Evolutionary conservation across 2,888 invertebrate species (phyloP).

Genomic region (Malachius bipustulatus): DNA sequence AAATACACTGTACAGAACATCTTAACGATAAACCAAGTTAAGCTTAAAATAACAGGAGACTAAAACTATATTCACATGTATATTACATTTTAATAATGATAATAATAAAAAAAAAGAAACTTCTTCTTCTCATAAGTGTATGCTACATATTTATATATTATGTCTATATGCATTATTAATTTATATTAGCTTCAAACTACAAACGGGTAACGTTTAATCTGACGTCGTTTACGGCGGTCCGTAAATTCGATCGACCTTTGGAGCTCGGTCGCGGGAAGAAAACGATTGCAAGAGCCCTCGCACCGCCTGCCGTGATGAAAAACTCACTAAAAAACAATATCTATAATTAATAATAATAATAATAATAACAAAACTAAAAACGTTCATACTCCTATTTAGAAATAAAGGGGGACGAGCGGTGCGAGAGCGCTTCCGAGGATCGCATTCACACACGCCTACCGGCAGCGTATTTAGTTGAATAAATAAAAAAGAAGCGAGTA

Average conservation of each 20-base stretch:
- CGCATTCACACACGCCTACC: no score
- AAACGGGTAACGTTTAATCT: conserved; percentile 36
- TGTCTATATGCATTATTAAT: conserved; percentile 30
- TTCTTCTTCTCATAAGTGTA: conserved; percentile 21
- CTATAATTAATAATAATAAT: background rate
- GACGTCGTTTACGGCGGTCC: conserved; percentile 26
- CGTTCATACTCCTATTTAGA: no score
- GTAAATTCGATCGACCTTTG: conserved; percentile 23
- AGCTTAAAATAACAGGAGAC: conserved; percentile 34
- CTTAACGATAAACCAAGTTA: conserved; percentile 32
- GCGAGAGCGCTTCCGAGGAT: no score
- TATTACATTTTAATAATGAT: conserved; percentile 37
- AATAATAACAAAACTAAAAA: background rate
- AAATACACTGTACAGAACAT: conserved; percentile 40
- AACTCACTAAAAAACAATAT: background rate
- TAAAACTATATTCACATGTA: conserved; percentile 37
- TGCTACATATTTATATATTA: conserved; percentile 37
- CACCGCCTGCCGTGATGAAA: no score
- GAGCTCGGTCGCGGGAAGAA: conserved; percentile 21
- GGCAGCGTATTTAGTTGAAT: no score
- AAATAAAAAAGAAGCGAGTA: no score
- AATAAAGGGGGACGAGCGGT: no score
- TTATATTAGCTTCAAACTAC: conserved; percentile 36
- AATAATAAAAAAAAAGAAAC: conserved; percentile 25
- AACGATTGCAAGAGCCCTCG: background rate